Base-by-base conservation (phyloP, 1,140 invertebrate species). In the Mercenaria mercenaria region DNA sequence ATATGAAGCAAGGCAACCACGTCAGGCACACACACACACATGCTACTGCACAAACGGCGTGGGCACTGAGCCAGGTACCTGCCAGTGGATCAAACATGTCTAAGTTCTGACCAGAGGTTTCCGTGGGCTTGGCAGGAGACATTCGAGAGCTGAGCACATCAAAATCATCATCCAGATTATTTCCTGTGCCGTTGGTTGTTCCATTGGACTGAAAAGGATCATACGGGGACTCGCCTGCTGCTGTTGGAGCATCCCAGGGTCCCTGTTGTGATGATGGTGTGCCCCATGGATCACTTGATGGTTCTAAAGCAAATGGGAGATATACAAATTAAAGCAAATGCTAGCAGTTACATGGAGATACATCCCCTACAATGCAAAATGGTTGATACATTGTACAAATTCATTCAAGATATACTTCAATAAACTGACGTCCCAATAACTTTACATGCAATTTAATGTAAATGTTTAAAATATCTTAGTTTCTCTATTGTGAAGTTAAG, bases 81-180 rank as follows among this genome's bases (percentile, higher is more conserved):
- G 80, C 88, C 39, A 89, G 50, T 26, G 79, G 88, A 89, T 89
- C 88, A 50, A 89, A 89, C 69, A 83, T 84, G 69, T 74, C 61
- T 59, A 89, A 79, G 67, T 72, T 72, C 86, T 88, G 69, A 77
- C 80, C 88, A 56, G 88, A 10, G 13, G 26, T 47, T 32, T 67
- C 56, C 6, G 59, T 20, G 6, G 80, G 39, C 41, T 83, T 77
- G 15, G 88, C 64, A 29, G 80, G 80, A 18, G 81, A 89, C 32
- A 64, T 83, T 32, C 88, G 32, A n/a, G 88, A 72, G 29, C 79
- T 82, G 20, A 89, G 81, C n/a, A 82, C 47, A 56, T 89, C 88
- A 89, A 89, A 89, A 18, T 41, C 88, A 41, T 89, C 88, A 77
- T 89, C 88, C 10, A 89, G 59, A 50, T 89, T 89, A 80, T 82